Evolutionary conservation across 1,140 invertebrate genomes (phyloP).

Genomic region (Cecropterus lyciades): DNA sequence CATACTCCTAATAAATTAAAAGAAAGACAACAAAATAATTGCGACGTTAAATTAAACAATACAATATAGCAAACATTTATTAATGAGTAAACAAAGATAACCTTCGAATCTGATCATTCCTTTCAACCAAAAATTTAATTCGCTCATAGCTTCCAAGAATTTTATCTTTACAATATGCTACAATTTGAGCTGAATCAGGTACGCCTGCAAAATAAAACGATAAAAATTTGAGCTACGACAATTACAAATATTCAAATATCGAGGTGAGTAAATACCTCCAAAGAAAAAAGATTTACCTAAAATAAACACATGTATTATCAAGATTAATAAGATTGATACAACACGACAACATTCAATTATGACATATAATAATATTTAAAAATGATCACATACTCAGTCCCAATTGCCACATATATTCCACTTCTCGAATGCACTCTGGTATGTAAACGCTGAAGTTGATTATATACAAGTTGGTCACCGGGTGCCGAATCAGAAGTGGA

Average conservation of each 20-base stretch:
- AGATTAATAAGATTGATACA: no score
- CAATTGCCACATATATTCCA: conserved; percentile 89
- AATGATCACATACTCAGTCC: conserved; percentile 79
- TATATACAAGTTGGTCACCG: conserved; percentile 84
- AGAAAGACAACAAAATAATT: not conserved
- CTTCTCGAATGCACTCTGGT: conserved; percentile 88
- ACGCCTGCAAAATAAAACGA: conserved; percentile 76
- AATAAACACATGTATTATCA: no score
- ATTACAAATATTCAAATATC: not conserved
- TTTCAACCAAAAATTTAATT: conserved; percentile 85
- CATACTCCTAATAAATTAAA: conserved; percentile 70
- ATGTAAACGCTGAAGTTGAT: conserved; percentile 90
- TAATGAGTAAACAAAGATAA: not conserved
- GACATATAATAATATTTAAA: no score
- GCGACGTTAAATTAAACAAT: not conserved
- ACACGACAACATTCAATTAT: no score
- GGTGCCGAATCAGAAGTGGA: conserved; percentile 85
- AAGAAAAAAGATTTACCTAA: no score
- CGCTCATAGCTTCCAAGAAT: conserved; percentile 85
- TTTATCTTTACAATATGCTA: conserved; percentile 88
- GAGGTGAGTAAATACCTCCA: no score
- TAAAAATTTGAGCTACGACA: no score
- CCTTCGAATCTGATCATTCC: conserved; percentile 83
- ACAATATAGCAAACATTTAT: conserved; percentile 7
- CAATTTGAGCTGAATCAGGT: conserved; percentile 87